Conservation (phyloP, 92 coral and sea anemone genomes). For the Parazoanthus darwini region DNA sequence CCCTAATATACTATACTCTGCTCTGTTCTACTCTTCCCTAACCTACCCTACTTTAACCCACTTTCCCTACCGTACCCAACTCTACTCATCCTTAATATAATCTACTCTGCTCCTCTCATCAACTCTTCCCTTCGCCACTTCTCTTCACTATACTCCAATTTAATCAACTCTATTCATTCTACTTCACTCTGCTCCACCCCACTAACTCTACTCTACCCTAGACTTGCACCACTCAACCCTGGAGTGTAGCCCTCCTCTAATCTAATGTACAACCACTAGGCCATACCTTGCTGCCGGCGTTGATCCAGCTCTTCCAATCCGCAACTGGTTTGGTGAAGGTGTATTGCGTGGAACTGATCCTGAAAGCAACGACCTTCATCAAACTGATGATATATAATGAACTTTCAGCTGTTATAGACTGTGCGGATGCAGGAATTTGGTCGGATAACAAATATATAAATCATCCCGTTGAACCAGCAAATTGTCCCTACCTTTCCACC, state of each 20-base stretch:
- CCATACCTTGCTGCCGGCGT: conserved; percentile 25
- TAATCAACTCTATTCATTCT: neutral
- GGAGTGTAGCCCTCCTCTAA: neutral
- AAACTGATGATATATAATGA: neutral
- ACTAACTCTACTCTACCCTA: neutral
- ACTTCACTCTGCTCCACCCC: neutral
- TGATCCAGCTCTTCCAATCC: conserved; percentile 70
- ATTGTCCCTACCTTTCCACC: too few relatives aligned
- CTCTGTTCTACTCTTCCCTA: too few relatives aligned
- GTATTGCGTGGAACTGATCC: conserved; percentile 49
- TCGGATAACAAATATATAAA: neutral
- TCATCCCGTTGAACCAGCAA: too few relatives aligned
- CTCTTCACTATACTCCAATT: neutral
- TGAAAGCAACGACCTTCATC: too few relatives aligned
- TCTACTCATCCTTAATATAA: too few relatives aligned
- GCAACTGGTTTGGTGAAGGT: conserved; percentile 71
- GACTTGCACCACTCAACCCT: neutral
- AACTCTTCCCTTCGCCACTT: too few relatives aligned
- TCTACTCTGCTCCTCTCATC: neutral
- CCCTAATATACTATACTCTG: neutral
- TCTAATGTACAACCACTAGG: neutral
- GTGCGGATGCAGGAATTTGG: too few relatives aligned
- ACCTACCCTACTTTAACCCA: too few relatives aligned
- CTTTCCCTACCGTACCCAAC: too few relatives aligned
- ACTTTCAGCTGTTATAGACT: neutral